Base-by-base conservation (phyloP, 1,140 invertebrate species). In the Brachionus asplanchnoidis region DNA sequence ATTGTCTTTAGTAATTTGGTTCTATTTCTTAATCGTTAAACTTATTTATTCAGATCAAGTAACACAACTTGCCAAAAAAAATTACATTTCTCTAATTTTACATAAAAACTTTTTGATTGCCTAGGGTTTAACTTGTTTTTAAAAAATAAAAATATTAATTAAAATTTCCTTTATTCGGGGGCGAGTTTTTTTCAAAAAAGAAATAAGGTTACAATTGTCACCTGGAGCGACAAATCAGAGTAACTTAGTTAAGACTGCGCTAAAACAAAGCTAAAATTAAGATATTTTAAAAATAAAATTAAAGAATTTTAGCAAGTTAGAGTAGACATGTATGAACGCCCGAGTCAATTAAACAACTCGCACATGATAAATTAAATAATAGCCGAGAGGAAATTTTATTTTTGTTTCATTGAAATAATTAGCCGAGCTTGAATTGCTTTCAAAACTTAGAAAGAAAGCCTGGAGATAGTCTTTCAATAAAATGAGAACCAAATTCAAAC, bases 381-480 rank as follows among this genome's bases (percentile, higher is more conserved):
- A 68, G 26, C 66, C 32, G 9, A 3, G 32, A 40, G 66, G 26
- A 36, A 7, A 32, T 68, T 66, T 32, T 68, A 14, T 68, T 68
- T 60, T 68, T 68, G 32, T 68, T 68, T 68, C 14, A 68, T n/a
- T 65, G 17, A 65, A 65, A 68, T 32, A 68, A 68, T 68, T 68
- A 68, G 66, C 66, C 28, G 26, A 68, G 66, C 26, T 68, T 68
- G 14, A 68, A 68, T 68, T 68, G 66, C 9, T 68, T 68, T 68
- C 1, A 28, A 68, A 36, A n/a, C 66, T 32, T 68, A 32, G 32
- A 68, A 32, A 68, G 66, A 68, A 17, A 68, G 26, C 66, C 66
- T 68, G 32, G 12, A 68, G 66, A 68, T 68, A 68, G 66, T 40
- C 28, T n/a, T 68, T 68, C 66, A 28, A 68, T 9, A n/a, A 40